Evolutionary conservation across 2,797 vertebrate species (phyloP).

Genomic region (Anguilla anguilla): DNA sequence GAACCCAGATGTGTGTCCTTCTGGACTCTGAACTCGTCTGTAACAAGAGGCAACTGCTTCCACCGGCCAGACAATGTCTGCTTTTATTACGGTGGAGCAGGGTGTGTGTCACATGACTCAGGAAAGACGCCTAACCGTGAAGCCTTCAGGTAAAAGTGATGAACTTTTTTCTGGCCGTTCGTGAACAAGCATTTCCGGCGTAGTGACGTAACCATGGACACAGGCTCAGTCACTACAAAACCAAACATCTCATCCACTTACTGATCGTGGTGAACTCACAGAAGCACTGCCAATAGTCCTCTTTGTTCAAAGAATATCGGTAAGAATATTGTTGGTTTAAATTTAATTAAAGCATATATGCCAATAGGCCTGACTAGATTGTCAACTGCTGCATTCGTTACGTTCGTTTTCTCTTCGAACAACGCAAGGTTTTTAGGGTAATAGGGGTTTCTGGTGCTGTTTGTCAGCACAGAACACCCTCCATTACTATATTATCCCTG

Average conservation of each 20-base stretch:
- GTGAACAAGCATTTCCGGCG: background rate
- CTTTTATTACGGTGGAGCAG: slow-evolving; percentile 51
- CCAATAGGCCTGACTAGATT: background rate
- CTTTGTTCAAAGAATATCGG: background rate
- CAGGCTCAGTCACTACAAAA: background rate
- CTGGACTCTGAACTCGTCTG: slow-evolving; percentile 5
- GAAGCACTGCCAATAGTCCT: background rate
- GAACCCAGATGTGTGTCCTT: slow-evolving; percentile 31
- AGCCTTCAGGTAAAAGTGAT: background rate
- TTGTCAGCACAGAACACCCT: background rate
- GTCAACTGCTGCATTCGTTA: background rate
- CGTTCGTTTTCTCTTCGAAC: background rate
- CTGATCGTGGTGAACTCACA: background rate
- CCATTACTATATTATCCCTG: background rate
- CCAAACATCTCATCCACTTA: background rate
- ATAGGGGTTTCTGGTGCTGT: background rate
- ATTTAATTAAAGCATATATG: background rate
- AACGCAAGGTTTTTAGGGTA: background rate
- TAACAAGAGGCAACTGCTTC: slow-evolving; percentile 43
- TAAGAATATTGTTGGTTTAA: background rate
- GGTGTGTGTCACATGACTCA: slow-evolving; percentile 42
- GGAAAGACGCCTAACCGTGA: background rate
- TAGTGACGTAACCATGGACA: background rate
- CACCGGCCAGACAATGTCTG: slow-evolving; percentile 15
- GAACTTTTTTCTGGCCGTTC: background rate